Evolutionary conservation across 2,888 invertebrate species (phyloP), one percentile per base, ranked within the genome.

Genomic region (Hoplodrina blanda): DNA sequence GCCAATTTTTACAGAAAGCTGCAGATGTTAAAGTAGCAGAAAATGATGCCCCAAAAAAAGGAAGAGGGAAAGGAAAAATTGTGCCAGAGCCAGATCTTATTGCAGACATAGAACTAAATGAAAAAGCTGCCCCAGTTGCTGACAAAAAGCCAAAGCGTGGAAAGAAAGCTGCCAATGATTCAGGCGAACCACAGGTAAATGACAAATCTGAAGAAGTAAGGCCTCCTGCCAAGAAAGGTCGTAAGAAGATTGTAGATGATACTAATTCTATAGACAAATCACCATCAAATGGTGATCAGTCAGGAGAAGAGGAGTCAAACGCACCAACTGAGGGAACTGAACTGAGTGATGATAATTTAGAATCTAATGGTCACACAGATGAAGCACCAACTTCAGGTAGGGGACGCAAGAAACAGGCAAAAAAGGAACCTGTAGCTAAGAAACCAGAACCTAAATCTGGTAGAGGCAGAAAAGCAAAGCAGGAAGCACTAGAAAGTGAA

Each of bases 41-140:
- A 78, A 91, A 76, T 88, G 94, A 93, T 83, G 92, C 86, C 64
- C 87, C 93, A 41, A 93, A 93, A 87, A 95, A 93, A 81, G 92
- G 92, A 30, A 89, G 92, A 84, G 93, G 93, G 0, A 95, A 94
- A 88, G 90, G 89, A 41, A 96, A 95, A 87, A 85, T 76, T 69
- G 83, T 87, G 56, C 84, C 87, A 80, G 85, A 84, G 53, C 73
- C 65, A 57, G 81, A 81, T 17, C 63, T 63, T 71, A 75, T 78
- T 68, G 89, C 87, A 64, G 86, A 89, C 69, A 71, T 76, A 53
- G 80, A 84, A 62, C 49, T 84, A 74, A 82, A 61, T 75, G 84
- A 85, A 75, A 86, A 75, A 64, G 53, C 73, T 52, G 82, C 76
- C 13, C 76, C 83, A 41, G 81, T 85, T 25, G 74, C 75, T 69